Conservation (phyloP, 1,140 invertebrate genomes). For the Mylabris phalerata region DNA sequence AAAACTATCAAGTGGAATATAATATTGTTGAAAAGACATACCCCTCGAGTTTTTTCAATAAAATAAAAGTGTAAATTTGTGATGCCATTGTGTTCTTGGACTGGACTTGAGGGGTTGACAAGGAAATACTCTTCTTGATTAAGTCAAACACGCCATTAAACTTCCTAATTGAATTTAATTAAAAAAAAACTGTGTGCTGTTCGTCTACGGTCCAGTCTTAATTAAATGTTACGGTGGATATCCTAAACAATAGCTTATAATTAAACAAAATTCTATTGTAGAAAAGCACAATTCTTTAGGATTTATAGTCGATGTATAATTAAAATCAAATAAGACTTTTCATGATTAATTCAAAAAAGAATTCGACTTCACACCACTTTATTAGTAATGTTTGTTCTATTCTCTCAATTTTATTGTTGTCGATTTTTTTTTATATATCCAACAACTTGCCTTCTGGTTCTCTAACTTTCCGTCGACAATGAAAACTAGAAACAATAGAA, state of each 20-base stretch:
- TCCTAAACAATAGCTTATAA: conserved; percentile 4
- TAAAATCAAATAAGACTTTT: background rate
- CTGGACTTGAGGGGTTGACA: conserved; percentile 4
- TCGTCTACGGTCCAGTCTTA: conserved; percentile 18
- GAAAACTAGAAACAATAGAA: too few relatives aligned
- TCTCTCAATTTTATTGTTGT: too few relatives aligned
- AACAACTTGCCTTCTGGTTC: conserved; percentile 4
- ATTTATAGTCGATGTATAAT: background rate
- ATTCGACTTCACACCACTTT: background rate
- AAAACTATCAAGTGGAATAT: too few relatives aligned
- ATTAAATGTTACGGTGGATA: conserved; percentile 21
- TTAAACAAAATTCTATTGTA: background rate
- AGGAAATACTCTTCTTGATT: conserved; percentile 17
- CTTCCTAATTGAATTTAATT: conserved; percentile 24
- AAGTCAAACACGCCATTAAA: conserved; percentile 23
- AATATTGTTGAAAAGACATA: too few relatives aligned
- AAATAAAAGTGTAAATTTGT: too few relatives aligned
- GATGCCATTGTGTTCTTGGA: too few relatives aligned
- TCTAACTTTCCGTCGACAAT: background rate
- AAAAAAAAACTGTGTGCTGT: conserved; percentile 15
- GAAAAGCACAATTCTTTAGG: background rate
- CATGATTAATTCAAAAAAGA: background rate
- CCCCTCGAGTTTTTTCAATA: too few relatives aligned
- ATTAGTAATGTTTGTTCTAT: too few relatives aligned
- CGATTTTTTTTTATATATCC: background rate